Base-by-base conservation (phyloP, 2,888 invertebrate species). In the Drosophila mayaguana region DNA sequence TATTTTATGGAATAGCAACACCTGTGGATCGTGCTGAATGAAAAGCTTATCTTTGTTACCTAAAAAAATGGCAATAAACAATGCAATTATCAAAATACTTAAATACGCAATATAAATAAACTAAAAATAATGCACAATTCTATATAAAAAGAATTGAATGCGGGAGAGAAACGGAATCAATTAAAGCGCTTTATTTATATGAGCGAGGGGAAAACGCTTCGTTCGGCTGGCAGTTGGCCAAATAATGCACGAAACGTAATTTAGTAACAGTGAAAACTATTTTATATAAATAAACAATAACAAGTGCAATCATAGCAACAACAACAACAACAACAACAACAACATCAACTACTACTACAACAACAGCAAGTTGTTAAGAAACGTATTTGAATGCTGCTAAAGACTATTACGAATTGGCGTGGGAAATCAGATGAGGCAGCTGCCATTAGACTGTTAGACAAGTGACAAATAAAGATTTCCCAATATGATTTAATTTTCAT, bases 151-250 rank as follows among this genome's bases (percentile, higher is more conserved):
- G 38, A 38, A 40, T 20, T 6, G 7, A 40, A 53, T 51, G 34
- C 18, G 9, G n/a, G 28, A 40, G 12, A 11, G 9, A 28, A 50
- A 22, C 8, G n/a, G 34, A 18, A 46, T 53, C 50, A 67, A 80
- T 67, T 61, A 53, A 51, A 18, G 28, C n/a, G 28, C 18, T 45
- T 77, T 63, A 62, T 66, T 74, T 80, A 67, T 78, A 64, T 81
- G 70, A 11, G 48, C 28, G 55, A 55, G 67, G 63, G 63, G 45
- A 72, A 72, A 75, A 69, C 63, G 57, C 66, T 69, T 66, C 18
- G 62, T 32, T 32, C 18, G 38, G 16, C 59, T 88, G 83, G 86
- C 83, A 68, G 18, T 46, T 56, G 46, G 72, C 88, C 88, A 88
- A 75, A 53, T 22, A 73, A 70, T 63, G 34, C 18, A 14, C 54